A percentile compares a stretch with the other conserved stretches of the same genome.
Evolutionary conservation across 2,888 invertebrate species (phyloP).

Genomic region (Lasioglossum leucozonium): DNA sequence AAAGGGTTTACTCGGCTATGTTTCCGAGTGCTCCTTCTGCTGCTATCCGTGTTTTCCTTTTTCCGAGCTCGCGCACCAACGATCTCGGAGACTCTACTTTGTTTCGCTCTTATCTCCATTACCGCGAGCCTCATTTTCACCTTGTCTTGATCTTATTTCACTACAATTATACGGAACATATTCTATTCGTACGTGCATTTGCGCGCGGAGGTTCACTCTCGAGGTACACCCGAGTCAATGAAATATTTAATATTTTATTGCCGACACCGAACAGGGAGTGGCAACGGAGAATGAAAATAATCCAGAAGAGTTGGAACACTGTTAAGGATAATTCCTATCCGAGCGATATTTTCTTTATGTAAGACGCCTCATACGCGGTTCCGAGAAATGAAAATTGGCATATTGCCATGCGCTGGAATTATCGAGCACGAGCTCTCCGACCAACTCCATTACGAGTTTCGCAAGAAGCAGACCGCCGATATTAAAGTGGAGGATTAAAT

Average conservation of each 20-base stretch:
- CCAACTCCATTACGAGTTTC: conserved; percentile 12
- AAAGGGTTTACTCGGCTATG: conserved; percentile 60
- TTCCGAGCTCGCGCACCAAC: conserved; percentile 37
- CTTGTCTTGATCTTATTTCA: background rate
- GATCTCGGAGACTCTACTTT: background rate
- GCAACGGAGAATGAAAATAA: background rate
- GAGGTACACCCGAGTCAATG: no score
- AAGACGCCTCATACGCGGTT: background rate
- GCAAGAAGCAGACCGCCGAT: conserved; percentile 24
- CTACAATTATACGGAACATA: background rate
- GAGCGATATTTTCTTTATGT: background rate
- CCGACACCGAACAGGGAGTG: background rate
- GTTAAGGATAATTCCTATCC: background rate
- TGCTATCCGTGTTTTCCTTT: background rate
- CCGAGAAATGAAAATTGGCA: background rate
- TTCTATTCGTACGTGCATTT: no score
- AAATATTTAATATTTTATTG: no score
- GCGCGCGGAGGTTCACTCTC: no score
- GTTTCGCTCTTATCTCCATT: background rate
- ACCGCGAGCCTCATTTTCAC: background rate
- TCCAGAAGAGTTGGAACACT: background rate
- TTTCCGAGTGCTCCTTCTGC: conserved; percentile 53
- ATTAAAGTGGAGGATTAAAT: conserved; percentile 32
- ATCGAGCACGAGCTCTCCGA: background rate
- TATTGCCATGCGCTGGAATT: background rate